phyloP scores from a whole-genome alignment of 2,797 vertebrate genomes.

The Podargus strigoides region DNA sequence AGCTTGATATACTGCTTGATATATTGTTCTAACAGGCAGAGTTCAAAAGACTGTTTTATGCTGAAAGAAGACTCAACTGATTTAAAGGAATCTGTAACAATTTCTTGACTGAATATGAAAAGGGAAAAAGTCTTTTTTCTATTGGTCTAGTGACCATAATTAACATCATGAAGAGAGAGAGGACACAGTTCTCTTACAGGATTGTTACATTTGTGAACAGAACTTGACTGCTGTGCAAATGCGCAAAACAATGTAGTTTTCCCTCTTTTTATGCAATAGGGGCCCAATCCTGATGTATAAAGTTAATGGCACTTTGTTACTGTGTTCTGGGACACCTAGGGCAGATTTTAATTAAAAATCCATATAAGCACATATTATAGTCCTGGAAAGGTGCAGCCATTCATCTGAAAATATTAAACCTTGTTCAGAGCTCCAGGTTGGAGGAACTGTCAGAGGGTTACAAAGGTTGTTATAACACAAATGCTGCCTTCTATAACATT shows the following conservation, averaged over 20 bases:
- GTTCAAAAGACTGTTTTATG: not conserved
- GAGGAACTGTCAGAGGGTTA: not conserved
- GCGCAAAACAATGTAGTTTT: not conserved
- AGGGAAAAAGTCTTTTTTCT: not conserved
- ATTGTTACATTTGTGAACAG: not conserved
- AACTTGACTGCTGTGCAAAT: not conserved
- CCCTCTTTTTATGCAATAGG: not conserved
- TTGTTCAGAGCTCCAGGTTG: not conserved
- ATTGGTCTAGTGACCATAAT: not conserved
- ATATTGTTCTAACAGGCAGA: not conserved
- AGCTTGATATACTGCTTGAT: not conserved
- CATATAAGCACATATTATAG: not conserved
- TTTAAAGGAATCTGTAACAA: not conserved
- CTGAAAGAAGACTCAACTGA: not conserved
- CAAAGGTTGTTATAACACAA: constrained; percentile 32
- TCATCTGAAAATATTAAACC: not conserved
- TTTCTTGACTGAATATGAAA: not conserved
- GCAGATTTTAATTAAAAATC: not conserved
- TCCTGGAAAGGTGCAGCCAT: not conserved
- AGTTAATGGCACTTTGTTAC: not conserved
- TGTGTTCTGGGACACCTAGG: not conserved
- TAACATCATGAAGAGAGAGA: not conserved
- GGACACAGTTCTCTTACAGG: not conserved
- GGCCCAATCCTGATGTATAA: not conserved
- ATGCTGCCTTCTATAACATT: not conserved